Evolutionary conservation across 2,797 vertebrate genomes (phyloP), one percentile per base, ranked within the genome.

Genomic region (Sebastes elongatus): DNA sequence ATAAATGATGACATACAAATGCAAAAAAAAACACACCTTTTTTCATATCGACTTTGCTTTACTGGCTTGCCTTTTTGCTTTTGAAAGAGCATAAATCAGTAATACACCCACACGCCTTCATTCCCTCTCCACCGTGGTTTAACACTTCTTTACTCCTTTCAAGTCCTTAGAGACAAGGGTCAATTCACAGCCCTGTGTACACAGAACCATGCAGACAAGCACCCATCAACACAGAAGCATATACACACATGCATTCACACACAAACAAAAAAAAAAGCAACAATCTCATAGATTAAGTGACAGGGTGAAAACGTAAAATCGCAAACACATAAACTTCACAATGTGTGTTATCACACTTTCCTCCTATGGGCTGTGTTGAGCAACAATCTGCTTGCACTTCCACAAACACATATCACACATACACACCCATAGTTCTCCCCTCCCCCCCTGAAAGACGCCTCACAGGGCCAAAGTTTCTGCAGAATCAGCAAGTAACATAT

Each of bases 401-500:
- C 66, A 66, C 73, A 69, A 74, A 74, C 56, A 78, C 13, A 65
- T 64, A 18, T 8, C 71, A 27, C 67, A 56, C 22, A 28, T 61
- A 23, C 52, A 61, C 64, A 65, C 76, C 25, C 20, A 76, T 38
- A 57, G 38, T 20, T 74, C 57, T 25, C 42, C 65, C 30, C 18
- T 18, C 46, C 46, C 18, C 16, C 7, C 7, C 53, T 28, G 33
- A 25, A 83, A 85, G 76, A 70, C 0, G 10, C 63, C 59, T 81
- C 78, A 63, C 13, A 33, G 77, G 74, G 71, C 52, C 57, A 57
- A 52, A 6, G 38, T 81, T 86, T 84, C 67, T 88, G 90, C 87
- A 82, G 78, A 89, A 71, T 89, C 93, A 91, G 92, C 91, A 80
- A 81, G 62, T 87, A 86, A 87, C 74, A 3, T 84, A 80, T 78